Conservation (phyloP, 2,113 vertebrate species). For the Callionymus lyra region DNA sequence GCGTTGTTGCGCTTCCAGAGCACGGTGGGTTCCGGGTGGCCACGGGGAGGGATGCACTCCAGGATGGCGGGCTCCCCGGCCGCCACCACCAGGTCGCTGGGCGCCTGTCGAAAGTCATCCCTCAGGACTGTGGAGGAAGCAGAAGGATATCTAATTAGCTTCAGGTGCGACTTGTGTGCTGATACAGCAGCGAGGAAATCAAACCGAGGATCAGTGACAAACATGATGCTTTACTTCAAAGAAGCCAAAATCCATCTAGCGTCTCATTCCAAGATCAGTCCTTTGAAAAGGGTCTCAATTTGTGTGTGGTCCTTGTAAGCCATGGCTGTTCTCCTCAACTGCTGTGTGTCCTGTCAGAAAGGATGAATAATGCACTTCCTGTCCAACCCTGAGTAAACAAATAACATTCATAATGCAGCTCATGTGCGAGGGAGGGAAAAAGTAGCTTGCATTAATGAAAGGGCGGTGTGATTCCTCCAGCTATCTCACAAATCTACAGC, state of each 20-base stretch:
- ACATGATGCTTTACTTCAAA: conserved; percentile 11
- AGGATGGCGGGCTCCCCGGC: conserved; percentile 87
- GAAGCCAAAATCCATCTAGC: conserved; percentile 8
- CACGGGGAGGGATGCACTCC: conserved; percentile 90
- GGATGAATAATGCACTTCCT: conserved; percentile 56
- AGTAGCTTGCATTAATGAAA: conserved; percentile 32
- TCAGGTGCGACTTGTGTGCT: conserved; percentile 19
- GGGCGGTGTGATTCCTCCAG: conserved; percentile 20
- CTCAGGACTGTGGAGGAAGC: conserved; percentile 72
- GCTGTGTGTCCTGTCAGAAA: conserved; percentile 38
- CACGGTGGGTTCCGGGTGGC: conserved; percentile 91
- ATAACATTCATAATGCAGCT: conserved; percentile 60
- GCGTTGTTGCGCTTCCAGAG: conserved; percentile 95
- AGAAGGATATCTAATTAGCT: conserved; percentile 40
- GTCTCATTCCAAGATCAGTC: too few species aligned
- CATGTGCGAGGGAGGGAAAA: conserved; percentile 24
- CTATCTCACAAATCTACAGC: conserved; percentile 8
- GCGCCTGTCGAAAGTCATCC: conserved; percentile 95
- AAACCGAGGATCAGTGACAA: conserved; percentile 10
- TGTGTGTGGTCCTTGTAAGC: conserved; percentile 2
- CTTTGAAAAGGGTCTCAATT: too few species aligned
- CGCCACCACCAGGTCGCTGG: conserved; percentile 91
- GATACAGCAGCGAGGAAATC: conserved; percentile 30
- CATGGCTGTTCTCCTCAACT: conserved; percentile 24
- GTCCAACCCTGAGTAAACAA: conserved; percentile 57